A percentile compares a stretch with the other conserved stretches of the same genome.
These are phyloP conservation scores for Lucilia cuprina DNA, from an alignment of 1,140 invertebrate genomes.

Conservation along the genomic window DNA sequence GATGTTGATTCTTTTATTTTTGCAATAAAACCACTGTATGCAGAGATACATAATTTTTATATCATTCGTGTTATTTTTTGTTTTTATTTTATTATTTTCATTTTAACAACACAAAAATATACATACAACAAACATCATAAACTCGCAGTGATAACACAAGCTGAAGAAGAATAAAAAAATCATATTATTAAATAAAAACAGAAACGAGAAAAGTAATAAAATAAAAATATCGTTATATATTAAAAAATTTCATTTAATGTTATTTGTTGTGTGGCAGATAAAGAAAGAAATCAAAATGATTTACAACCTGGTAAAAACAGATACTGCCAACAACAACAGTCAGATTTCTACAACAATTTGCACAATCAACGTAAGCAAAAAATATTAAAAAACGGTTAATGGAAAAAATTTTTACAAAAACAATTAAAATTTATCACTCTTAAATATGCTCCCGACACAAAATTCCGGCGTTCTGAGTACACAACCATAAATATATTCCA, in stretches of 20 bases:
- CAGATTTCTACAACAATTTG: not conserved
- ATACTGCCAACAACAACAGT: not conserved
- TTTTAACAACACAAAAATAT: not conserved
- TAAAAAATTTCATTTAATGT: conserved; percentile 8
- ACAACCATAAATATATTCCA: no score
- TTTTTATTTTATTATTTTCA: not conserved
- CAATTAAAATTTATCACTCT: not conserved
- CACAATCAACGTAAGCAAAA: not conserved
- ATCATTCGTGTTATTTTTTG: not conserved
- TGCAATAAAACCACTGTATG: not conserved
- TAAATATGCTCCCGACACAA: not conserved
- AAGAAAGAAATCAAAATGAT: conserved; percentile 13
- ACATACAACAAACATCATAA: not conserved
- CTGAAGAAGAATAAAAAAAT: not conserved
- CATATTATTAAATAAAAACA: not conserved
- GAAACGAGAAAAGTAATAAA: not conserved
- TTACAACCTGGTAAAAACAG: not conserved
- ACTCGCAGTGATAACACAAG: not conserved
- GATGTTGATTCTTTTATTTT: not conserved
- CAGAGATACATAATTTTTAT: not conserved
- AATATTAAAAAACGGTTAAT: not conserved
- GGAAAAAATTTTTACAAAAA: not conserved
- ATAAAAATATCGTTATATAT: conserved; percentile 1
- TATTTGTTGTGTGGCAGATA: conserved; percentile 14
- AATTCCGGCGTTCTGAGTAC: no score